Conservation (phyloP, 2,888 invertebrate genomes). For the Eupithecia subumbrata region DNA sequence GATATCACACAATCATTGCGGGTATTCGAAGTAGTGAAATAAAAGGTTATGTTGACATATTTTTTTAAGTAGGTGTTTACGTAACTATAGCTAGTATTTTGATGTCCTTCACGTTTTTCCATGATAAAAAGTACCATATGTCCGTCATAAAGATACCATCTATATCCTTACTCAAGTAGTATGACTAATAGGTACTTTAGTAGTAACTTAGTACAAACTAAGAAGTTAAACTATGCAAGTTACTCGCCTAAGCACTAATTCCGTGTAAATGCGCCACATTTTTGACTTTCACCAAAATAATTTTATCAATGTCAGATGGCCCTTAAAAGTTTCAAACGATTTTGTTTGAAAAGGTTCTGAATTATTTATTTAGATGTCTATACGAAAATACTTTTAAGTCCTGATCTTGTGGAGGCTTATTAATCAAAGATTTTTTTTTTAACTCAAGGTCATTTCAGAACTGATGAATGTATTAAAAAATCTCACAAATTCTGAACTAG, state of each 20-base stretch:
- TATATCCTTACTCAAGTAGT: background rate
- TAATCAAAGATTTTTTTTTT: background rate
- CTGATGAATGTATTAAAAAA: background rate
- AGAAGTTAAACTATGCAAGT: no score
- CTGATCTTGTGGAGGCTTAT: background rate
- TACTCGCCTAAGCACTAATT: no score
- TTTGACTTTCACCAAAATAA: constrained; percentile 9
- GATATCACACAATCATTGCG: no score
- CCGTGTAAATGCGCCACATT: background rate
- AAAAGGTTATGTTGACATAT: no score
- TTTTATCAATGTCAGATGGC: constrained; percentile 14
- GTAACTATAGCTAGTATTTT: no score
- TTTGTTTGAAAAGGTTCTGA: constrained; percentile 4
- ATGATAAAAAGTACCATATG: no score
- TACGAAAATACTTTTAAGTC: background rate
- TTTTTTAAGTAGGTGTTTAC: no score
- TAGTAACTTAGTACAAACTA: no score
- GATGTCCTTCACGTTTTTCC: no score
- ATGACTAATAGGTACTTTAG: background rate
- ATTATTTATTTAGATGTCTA: constrained; percentile 7
- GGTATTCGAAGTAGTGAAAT: no score
- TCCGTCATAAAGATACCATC: no score
- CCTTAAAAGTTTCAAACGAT: constrained; percentile 12
- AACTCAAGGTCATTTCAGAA: no score
- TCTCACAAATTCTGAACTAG: background rate